Conservation (phyloP, 2,797 vertebrate genomes). For the Halcyon chelicuti region DNA sequence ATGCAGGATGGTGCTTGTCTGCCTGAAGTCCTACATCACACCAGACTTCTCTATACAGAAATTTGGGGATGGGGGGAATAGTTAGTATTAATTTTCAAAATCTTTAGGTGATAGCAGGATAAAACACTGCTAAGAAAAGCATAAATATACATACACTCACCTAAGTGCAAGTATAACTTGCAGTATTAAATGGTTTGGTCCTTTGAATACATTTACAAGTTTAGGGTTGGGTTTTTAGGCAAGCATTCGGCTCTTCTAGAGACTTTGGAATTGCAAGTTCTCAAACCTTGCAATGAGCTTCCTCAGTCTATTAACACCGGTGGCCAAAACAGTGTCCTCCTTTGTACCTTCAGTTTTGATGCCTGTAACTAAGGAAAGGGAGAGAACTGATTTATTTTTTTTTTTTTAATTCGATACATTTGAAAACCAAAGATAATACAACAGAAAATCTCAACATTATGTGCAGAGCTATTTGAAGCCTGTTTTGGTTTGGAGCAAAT, state of each 20-base stretch:
- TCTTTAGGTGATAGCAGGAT: background rate
- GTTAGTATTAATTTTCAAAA: background rate
- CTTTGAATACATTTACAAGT: background rate
- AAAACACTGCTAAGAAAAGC: background rate
- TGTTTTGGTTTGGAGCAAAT: background rate
- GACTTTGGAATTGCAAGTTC: background rate
- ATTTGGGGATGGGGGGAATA: background rate
- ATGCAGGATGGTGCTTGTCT: background rate
- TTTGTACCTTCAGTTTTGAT: background rate
- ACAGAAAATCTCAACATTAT: background rate
- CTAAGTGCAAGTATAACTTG: background rate
- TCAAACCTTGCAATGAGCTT: background rate
- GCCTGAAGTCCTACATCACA: background rate
- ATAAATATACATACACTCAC: background rate
- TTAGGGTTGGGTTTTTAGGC: background rate
- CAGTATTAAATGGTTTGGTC: background rate
- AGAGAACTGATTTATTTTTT: background rate
- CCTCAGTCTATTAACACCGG: background rate
- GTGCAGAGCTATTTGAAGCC: background rate
- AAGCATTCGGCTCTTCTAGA: background rate
- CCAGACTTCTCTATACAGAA: background rate
- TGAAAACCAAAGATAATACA: background rate
- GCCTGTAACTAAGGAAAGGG: background rate
- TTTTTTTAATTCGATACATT: background rate
- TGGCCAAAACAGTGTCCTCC: background rate